These are phyloP conservation scores for Ochotona curzoniae DNA, from an alignment of 2,113 vertebrate species.

Conservation along the genomic window DNA sequence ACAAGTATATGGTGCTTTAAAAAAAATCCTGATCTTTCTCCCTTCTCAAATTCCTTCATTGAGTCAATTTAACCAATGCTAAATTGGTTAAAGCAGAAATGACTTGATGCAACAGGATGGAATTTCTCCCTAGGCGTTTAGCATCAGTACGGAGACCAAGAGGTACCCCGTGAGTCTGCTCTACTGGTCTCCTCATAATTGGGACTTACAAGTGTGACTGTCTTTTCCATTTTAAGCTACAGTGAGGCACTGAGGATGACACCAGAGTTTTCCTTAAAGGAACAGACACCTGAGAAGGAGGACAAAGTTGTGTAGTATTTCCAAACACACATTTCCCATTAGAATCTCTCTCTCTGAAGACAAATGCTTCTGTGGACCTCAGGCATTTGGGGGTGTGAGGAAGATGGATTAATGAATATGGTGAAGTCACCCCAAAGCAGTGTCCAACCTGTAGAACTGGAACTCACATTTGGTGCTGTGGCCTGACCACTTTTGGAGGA, in stretches of 20 bases:
- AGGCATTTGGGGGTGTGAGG: conserved; percentile 63
- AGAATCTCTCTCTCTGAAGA: conserved; percentile 65
- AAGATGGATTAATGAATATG: conserved; percentile 73
- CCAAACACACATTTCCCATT: neutral
- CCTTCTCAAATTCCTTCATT: neutral
- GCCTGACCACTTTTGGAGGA: neutral
- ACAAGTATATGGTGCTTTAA: neutral
- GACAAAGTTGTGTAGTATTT: neutral
- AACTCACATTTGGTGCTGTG: conserved; percentile 19
- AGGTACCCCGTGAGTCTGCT: neutral
- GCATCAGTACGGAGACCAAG: neutral
- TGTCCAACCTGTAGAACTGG: conserved; percentile 73
- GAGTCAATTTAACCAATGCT: neutral
- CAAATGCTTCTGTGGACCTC: conserved; percentile 58
- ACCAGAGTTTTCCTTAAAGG: conserved; percentile 78
- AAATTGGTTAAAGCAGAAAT: neutral
- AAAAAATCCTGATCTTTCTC: neutral
- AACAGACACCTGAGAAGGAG: neutral
- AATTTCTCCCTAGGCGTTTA: neutral
- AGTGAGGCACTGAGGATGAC: conserved; percentile 6
- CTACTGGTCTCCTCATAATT: neutral
- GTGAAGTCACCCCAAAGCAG: conserved; percentile 68
- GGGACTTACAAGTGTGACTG: neutral
- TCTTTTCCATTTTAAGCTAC: neutral
- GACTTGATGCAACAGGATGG: neutral